Evolutionary conservation across 2,113 vertebrate genomes (phyloP).

Genomic region (Chloropsis hardwickii): DNA sequence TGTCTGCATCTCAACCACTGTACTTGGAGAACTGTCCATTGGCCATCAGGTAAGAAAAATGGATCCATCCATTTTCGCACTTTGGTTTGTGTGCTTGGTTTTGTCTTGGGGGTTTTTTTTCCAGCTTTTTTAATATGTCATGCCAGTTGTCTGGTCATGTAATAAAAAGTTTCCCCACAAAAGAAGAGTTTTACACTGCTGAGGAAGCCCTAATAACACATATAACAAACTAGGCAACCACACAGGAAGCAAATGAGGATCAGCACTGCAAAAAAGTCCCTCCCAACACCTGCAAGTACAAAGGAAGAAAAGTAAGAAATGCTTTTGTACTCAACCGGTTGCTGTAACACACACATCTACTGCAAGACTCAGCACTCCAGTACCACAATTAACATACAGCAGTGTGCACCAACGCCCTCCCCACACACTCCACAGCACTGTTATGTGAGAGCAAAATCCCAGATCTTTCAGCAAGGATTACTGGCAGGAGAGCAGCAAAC

Average conservation of each 20-base stretch:
- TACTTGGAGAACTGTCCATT: neutral
- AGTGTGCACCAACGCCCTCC: fast-evolving
- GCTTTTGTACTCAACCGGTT: neutral
- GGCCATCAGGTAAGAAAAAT: neutral
- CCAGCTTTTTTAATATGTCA: neutral
- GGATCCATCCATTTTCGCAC: neutral
- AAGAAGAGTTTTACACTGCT: neutral
- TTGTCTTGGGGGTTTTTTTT: fast-evolving
- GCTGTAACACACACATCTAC: neutral
- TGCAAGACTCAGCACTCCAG: neutral
- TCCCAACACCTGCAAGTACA: neutral
- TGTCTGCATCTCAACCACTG: neutral
- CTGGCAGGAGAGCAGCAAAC: neutral
- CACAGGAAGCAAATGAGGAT: neutral
- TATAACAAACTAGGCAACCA: neutral
- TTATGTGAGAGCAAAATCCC: neutral
- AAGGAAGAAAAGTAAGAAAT: neutral
- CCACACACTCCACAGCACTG: neutral
- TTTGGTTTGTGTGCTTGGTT: neutral
- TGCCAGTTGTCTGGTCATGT: neutral
- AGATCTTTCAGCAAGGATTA: neutral
- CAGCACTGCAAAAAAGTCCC: neutral
- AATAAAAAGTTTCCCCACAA: neutral
- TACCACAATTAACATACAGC: fast-evolving
- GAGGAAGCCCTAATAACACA: neutral